Percentiles rank a stretch among this genome's conserved stretches.
These are phyloP conservation scores for Ceramica pisi DNA, from an alignment of 2,888 invertebrate species.

Conservation along the genomic window DNA sequence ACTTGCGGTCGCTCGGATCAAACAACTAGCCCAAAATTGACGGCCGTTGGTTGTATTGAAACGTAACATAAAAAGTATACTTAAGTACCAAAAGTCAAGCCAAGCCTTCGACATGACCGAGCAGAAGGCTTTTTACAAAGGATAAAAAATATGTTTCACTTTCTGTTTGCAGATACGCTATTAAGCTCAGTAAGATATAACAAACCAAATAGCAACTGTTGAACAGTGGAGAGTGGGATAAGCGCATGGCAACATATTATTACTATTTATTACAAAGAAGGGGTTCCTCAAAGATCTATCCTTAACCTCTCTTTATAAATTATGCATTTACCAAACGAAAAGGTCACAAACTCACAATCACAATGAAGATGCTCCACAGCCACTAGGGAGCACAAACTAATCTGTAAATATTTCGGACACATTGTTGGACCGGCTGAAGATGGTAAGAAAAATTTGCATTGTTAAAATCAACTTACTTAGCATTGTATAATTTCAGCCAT, in stretches of 20 bases:
- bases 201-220: slow-evolving; percentile 6
- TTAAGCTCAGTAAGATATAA: background rate
- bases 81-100: background rate
- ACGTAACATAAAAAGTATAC: background rate
- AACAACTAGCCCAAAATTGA: background rate
- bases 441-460: too few relatives aligned
- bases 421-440: too few relatives aligned
- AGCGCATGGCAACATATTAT: slow-evolving; percentile 7
- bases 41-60: background rate
- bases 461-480: too few relatives aligned
- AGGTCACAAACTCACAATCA: too few relatives aligned
- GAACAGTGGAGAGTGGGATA: background rate
- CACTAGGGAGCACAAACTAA: too few relatives aligned
- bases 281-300: slow-evolving; percentile 37
- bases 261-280: slow-evolving; percentile 4
- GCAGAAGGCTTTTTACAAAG: background rate
- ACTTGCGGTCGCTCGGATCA: background rate
- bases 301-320: slow-evolving; percentile 8
- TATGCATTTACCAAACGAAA: background rate
- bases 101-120: slow-evolving; percentile 10
- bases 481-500: too few relatives aligned
- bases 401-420: too few relatives aligned
- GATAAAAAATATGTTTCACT: background rate
- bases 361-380: too few relatives aligned
- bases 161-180: slow-evolving; percentile 4